Conservation (phyloP, 2,113 vertebrate species). For the Hippotragus niger region DNA sequence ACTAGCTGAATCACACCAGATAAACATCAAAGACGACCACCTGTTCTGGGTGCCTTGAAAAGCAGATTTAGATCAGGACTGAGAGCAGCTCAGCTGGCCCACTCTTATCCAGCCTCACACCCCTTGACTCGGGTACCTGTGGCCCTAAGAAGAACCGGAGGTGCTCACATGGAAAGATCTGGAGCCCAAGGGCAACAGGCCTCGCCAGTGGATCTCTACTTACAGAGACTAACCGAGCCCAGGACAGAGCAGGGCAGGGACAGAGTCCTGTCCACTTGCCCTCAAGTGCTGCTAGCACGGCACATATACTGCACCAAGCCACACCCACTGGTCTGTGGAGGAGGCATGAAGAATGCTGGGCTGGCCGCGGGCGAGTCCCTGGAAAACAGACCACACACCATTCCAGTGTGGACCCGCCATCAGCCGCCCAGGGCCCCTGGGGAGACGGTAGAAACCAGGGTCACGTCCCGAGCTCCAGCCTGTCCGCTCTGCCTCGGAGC, state of each 20-base stretch:
- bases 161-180: rapidly evolving
- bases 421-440: not conserved
- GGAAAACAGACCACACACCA: not conserved
- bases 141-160: not conserved
- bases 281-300: rapidly evolving
- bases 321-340: rapidly evolving
- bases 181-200: not conserved
- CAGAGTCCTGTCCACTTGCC: not conserved
- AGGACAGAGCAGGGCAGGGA: not conserved
- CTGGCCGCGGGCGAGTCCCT: rapidly evolving
- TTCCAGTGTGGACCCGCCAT: rapidly evolving
- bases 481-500: not conserved
- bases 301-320: rapidly evolving
- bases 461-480: not conserved
- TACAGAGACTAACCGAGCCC: not conserved
- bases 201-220: not conserved
- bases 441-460: not conserved
- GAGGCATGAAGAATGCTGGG: not conserved
- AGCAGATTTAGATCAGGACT: not conserved
- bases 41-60: not conserved
- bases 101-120: not conserved
- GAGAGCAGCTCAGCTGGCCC: not conserved
- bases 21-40: not conserved
- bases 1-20: not conserved
- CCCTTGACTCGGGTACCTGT: not conserved